phyloP scores from a whole-genome alignment of 2,113 vertebrate species.

The Oreochromis tanganicae region DNA sequence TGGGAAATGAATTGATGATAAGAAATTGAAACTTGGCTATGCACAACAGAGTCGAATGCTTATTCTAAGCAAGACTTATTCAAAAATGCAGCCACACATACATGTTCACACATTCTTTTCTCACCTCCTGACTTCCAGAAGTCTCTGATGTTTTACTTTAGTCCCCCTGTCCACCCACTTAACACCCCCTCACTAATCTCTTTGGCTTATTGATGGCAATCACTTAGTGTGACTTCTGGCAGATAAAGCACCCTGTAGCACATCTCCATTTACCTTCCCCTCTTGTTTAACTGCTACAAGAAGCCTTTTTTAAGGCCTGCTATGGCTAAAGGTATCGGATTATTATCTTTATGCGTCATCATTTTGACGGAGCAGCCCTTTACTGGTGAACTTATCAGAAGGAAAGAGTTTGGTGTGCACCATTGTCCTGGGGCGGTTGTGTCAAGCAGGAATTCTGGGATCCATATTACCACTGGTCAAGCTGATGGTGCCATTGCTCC shows the following conservation, averaged over 20 bases:
- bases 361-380: not conserved
- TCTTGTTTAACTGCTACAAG: not conserved
- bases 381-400: not conserved
- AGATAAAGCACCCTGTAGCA: slow-evolving; percentile 38
- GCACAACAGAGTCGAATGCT: not conserved
- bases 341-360: not conserved
- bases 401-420: not conserved
- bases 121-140: slow-evolving; percentile 20
- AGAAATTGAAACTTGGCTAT: slow-evolving; percentile 31
- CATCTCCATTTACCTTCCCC: not conserved
- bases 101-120: not conserved
- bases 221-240: slow-evolving; percentile 43
- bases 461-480: not conserved
- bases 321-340: not conserved
- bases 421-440: not conserved
- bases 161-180: slow-evolving; percentile 1
- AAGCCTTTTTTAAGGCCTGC: not conserved
- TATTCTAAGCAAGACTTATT: not conserved
- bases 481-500: not conserved
- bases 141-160: slow-evolving; percentile 9
- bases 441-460: not conserved
- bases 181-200: slow-evolving; percentile 48
- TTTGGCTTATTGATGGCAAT: slow-evolving; percentile 41
- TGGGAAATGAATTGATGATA: slow-evolving; percentile 14
- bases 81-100: not conserved